Base-by-base conservation (phyloP, 2,113 vertebrate species). In the Mirza zaza region DNA sequence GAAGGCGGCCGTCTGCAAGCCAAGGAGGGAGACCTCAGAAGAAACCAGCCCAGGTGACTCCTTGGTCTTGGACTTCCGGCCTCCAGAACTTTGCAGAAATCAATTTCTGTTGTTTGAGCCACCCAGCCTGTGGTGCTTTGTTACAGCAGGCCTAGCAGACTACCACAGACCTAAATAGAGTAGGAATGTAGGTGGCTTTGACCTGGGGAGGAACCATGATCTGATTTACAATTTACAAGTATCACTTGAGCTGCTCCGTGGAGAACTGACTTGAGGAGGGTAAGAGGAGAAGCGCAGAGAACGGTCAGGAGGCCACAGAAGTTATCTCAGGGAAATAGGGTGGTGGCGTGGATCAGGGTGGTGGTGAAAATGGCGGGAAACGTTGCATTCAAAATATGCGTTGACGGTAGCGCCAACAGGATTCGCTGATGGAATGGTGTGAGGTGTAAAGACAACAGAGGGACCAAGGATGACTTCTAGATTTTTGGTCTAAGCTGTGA, bases 41-140 rank as follows among this genome's bases (percentile, higher is more conserved):
- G 21, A 9, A n/a, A 15, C 55, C 15, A 5, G 7, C 7, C 10
- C 77, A 11, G 67, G 57, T 6, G 7, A 2, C 29, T 1, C 7
- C 21, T 34, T 23, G n/a, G 14, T 12, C 45, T 27, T 25, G 13
- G 42, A 17, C 77, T 48, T 70, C 21, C 73, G 32, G 61, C 61
- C 82, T 42, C 67, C 15, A 29, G 42, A 48, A 42, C 42, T 5
- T 27, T 14, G 42, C 50, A 45, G 39, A 52, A n/a, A 42, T 21
- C 20, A 68, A 29, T 45, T 14, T 42, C 67, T 82, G 55, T 14
- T 63, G 76, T 94, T 10, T 18, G n/a, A 52, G 13, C 18, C 55
- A 9, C 42, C 3, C 20, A 20, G 34, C 34, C 76, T 50, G 13
- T 13, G n/a, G 68, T 8, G 45, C 73, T 42, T 65, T 63, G 68